phyloP scores from a whole-genome alignment of 2,888 invertebrate genomes.

The Drosophila recens region DNA sequence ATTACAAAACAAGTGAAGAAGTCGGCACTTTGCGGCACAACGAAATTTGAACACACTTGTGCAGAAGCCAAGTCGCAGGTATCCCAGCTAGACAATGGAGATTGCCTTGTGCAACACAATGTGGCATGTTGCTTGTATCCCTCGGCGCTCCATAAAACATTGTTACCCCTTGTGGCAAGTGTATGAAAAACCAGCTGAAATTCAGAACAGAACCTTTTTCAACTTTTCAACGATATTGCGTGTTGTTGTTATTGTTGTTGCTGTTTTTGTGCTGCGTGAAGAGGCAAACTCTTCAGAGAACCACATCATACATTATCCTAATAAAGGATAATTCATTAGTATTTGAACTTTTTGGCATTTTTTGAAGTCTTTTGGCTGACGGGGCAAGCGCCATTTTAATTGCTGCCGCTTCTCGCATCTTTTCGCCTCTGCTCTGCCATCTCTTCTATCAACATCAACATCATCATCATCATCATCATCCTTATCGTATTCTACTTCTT shows the following conservation, averaged over 20 bases:
- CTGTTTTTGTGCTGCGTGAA: slow-evolving; percentile 36
- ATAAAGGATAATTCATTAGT: slow-evolving; percentile 85
- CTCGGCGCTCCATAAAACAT: background rate
- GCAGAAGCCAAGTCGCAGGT: slow-evolving; percentile 4
- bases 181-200: slow-evolving; percentile 46
- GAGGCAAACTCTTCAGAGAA: slow-evolving; percentile 76
- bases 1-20: slow-evolving; percentile 55
- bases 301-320: slow-evolving; percentile 85
- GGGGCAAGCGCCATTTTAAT: slow-evolving; percentile 70
- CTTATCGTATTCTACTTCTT: background rate
- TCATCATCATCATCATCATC: background rate
- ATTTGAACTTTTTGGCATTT: slow-evolving; percentile 84
- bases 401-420: slow-evolving; percentile 51
- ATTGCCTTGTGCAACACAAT: background rate
- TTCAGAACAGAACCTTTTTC: slow-evolving; percentile 62
- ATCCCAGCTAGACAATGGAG: slow-evolving; percentile 11
- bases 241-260: slow-evolving; percentile 12
- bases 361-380: slow-evolving; percentile 73
- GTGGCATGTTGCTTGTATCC: background rate
- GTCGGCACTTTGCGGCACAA: slow-evolving; percentile 20
- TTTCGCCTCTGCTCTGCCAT: background rate
- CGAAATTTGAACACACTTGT: slow-evolving; percentile 46
- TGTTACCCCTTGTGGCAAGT: slow-evolving; percentile 21
- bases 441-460: background rate
- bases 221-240: slow-evolving; percentile 47